Percentiles rank a stretch among this genome's conserved stretches.
These are phyloP conservation scores for Anser cygnoides DNA, from an alignment of 2,113 vertebrate species.

Conservation along the genomic window DNA sequence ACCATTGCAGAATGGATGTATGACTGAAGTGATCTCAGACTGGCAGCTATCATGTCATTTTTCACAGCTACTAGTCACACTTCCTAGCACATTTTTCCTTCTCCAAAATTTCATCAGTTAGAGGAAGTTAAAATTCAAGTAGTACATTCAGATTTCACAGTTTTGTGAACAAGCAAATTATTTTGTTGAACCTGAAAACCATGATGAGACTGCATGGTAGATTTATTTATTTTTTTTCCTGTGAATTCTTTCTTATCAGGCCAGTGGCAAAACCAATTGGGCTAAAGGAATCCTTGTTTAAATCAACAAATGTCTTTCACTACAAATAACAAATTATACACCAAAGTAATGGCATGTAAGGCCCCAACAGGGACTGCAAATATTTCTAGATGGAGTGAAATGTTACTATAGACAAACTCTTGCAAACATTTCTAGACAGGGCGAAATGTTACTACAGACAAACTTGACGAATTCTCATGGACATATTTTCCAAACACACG, in stretches of 20 bases:
- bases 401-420: not conserved
- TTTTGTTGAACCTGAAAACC: conserved; percentile 50
- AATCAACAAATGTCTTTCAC: not conserved
- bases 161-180: conserved; percentile 59
- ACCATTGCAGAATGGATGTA: not conserved
- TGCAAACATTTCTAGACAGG: not conserved
- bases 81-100: conserved; percentile 13
- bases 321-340: not conserved
- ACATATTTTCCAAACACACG: not conserved
- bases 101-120: conserved; percentile 31
- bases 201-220: not conserved
- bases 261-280: not conserved
- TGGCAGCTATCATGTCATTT: conserved; percentile 44
- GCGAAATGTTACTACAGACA: not conserved
- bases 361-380: not conserved
- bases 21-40: conserved; percentile 9
- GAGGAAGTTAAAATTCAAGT: conserved; percentile 57
- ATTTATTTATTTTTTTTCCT: not conserved
- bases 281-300: not conserved
- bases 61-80: conserved; percentile 35
- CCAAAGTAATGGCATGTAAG: not conserved
- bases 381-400: not conserved
- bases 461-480: not conserved
- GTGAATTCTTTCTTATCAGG: not conserved
- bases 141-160: conserved; percentile 57